Evolutionary conservation across 2,113 vertebrate genomes (phyloP).

Genomic region (Columbina picui): DNA sequence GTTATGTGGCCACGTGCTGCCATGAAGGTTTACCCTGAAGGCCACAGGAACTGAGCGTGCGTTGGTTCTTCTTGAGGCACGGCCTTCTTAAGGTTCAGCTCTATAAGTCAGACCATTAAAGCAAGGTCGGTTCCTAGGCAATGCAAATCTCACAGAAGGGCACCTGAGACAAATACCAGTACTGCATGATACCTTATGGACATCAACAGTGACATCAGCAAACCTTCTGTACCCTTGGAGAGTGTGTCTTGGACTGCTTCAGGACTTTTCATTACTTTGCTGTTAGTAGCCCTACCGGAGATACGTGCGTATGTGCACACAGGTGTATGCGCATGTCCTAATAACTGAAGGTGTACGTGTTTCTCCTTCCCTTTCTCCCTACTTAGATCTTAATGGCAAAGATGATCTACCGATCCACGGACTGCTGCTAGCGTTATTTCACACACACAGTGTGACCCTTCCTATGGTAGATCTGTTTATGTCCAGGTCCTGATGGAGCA

Average conservation of each 20-base stretch:
- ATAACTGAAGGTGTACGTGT: accelerated
- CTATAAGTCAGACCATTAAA: not conserved
- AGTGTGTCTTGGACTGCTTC: not conserved
- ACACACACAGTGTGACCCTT: not conserved
- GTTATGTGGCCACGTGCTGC: too few relatives aligned
- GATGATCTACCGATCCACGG: not conserved
- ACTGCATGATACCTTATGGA: not conserved
- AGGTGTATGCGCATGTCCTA: too few relatives aligned
- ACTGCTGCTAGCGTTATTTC: not conserved
- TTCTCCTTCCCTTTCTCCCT: not conserved
- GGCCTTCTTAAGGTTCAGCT: not conserved
- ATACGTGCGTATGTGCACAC: accelerated
- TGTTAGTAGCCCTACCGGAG: not conserved
- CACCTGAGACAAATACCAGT: not conserved
- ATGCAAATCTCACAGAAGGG: not conserved
- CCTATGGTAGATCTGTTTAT: not conserved
- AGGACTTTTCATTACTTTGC: not conserved
- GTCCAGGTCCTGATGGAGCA: not conserved
- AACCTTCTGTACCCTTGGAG: not conserved
- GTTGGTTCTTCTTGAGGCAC: not conserved
- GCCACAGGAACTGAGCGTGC: not conserved
- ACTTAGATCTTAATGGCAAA: not conserved
- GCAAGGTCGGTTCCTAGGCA: not conserved
- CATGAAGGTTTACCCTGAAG: too few relatives aligned
- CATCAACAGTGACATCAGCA: not conserved